Evolutionary conservation across 2,113 vertebrate genomes (phyloP), one percentile per base, ranked within the genome.

Genomic region (Labrus mixtus): DNA sequence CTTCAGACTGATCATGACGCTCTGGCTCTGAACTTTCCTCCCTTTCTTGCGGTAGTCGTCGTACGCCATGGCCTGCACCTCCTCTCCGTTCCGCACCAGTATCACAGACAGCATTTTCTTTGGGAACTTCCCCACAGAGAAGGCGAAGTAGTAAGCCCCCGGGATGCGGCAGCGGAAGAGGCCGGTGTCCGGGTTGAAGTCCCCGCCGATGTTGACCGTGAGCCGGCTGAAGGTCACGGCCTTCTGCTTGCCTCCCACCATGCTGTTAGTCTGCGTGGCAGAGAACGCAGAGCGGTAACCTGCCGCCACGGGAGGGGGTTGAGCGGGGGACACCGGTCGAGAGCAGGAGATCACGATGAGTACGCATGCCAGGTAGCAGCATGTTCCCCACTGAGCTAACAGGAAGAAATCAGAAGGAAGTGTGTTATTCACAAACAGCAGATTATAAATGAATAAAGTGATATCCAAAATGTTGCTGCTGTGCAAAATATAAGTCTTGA

Each of bases 101-200:
- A 95, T 94, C 37, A 95, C 93, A 6, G 95, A 95, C 5, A 95
- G 89, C 72, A 94, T 87, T 77, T 95, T 95, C 71, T 92, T 92
- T 0, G 94, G 95, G 43, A 92, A 95, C 79, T 93, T 95, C 29
- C 95, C 95, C 71, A 94, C 90, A 0, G 95, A 93, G 79, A 93
- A 94, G 11, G 95, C 90, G 74, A 95, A 95, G 66, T 94, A 95
- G 76, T 95, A 95, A 4, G 87, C 89, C 3, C 95, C 95, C 0
- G 95, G 90, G 57, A 95, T 59, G n/a, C 87, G 90, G 81, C 95
- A 95, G 53, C 90, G 90, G 83, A 95, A 95, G 76, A 75, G 81
- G 1, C 95, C 95, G 0, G 76, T 93, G 77, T 94, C 93, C 8
- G 93, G 91, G 12, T 90, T 93, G 63, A 95, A 95, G 79, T 95